These are phyloP conservation scores for Lophotis ruficrista DNA, from an alignment of 2,113 vertebrate genomes.

Conservation along the genomic window DNA sequence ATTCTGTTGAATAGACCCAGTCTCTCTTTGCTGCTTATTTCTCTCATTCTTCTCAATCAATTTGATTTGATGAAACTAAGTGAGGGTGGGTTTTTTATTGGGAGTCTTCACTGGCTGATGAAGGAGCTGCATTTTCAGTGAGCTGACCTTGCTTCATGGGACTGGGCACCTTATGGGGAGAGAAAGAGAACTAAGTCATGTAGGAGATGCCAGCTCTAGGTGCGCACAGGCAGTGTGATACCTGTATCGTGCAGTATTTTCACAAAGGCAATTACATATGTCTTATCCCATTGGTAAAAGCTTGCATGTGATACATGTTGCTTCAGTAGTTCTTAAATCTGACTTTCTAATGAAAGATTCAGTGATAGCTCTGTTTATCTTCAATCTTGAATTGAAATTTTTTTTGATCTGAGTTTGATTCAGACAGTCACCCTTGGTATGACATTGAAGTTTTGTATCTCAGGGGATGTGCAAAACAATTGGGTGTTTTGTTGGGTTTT, in stretches of 20 bases:
- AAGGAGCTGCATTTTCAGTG: background rate
- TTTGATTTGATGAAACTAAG: background rate
- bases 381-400: background rate
- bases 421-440: background rate
- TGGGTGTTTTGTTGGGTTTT: too few relatives aligned
- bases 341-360: background rate
- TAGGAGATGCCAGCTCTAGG: background rate
- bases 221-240: background rate
- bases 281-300: background rate
- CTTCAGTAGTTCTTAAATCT: background rate
- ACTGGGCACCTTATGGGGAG: fast-evolving
- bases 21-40: background rate
- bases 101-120: background rate
- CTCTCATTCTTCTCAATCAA: background rate
- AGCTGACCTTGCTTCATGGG: fast-evolving
- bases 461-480: background rate
- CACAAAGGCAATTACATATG: background rate
- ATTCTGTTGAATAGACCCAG: background rate
- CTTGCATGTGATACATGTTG: background rate
- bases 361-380: background rate
- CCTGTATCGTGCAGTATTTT: background rate
- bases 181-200: background rate
- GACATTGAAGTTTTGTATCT: background rate
- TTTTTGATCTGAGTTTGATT: background rate
- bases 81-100: background rate